A percentile compares a stretch with the other conserved stretches of the same genome.
These are phyloP conservation scores for Mastomys natalensis DNA, from an alignment of 2,113 vertebrate genomes.

Conservation along the genomic window DNA sequence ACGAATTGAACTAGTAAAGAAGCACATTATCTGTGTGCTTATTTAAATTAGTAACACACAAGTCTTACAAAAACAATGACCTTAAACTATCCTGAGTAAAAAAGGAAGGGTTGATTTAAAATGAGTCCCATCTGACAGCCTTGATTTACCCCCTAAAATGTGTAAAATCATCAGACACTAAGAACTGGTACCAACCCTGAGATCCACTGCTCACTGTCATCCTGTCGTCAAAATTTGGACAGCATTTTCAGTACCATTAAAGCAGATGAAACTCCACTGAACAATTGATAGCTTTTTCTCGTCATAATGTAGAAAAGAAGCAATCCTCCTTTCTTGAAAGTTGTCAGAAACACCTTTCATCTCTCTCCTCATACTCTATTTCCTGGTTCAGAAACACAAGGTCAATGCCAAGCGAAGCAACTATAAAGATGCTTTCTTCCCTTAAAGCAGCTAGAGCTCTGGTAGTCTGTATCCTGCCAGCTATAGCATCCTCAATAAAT, in stretches of 20 bases:
- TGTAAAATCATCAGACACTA: background rate
- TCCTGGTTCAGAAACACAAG: conserved; percentile 70
- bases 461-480: conserved; percentile 41
- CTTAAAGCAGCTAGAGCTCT: conserved; percentile 44
- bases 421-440: conserved; percentile 53
- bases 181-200: conserved; percentile 12
- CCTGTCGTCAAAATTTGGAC: conserved; percentile 43
- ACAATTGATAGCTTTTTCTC: conserved; percentile 62
- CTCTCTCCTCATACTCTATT: conserved; percentile 70
- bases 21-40: background rate
- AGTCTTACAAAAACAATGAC: background rate
- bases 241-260: conserved; percentile 50
- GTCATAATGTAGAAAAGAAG: conserved; percentile 71
- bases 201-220: conserved; percentile 28
- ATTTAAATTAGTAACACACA: background rate
- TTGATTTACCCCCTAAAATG: background rate
- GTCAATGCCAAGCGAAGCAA: conserved; percentile 70
- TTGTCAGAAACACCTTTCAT: conserved; percentile 71
- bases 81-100: background rate
- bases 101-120: conserved; percentile 38
- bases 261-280: conserved; percentile 47
- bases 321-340: conserved; percentile 62
- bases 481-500: conserved; percentile 52
- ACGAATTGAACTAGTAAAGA: background rate
- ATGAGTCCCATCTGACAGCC: background rate